Evolutionary conservation across 2,888 invertebrate species (phyloP), one percentile per base, ranked within the genome.

Genomic region (Acanthosoma haemorrhoidale): DNA sequence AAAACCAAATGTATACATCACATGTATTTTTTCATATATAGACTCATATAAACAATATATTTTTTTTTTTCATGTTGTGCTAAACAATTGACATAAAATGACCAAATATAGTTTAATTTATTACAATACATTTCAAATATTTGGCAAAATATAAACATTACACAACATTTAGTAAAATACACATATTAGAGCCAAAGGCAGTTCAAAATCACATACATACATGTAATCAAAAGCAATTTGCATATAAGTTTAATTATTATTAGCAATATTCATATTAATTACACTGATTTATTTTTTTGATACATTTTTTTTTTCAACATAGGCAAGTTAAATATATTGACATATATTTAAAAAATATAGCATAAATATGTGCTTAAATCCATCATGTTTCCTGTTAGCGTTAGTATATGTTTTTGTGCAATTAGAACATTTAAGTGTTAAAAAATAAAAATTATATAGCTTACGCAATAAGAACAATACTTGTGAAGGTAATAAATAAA

Each of bases 121-220:
- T 38, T 63, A 63, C 61, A 63, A 18, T n/a, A 21, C 36, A 21
- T 63, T 60, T 34, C 34, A 31, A 34, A 34, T 34, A 34, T 60
- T 34, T 63, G 61, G 61, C 61, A 36, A 63, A 63, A 63, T 63
- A 39, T 63, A 39, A 63, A 63, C 61, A 63, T 63, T 38, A 63
- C 36, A 36, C 34, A 32, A 38, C 38, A 38, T 63, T 63, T 63
- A 63, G 38, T 63, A 34, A 43, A 43, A 43, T 38, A 38, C 61
- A 63, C 61, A 63, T 63, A 63, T 63, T 63, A 63, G 61, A 63
- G 61, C 61, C 61, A 63, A 63, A 63, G 61, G 61, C 61, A 63
- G 61, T 63, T 63, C 36, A 34, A 34, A 18, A 60, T 60, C 60
- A 34, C 60, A 60, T 29, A 29, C 15, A 32, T 16, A 60, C 43